phyloP scores from a whole-genome alignment of 2,797 vertebrate species.

The Carduelis carduelis region DNA sequence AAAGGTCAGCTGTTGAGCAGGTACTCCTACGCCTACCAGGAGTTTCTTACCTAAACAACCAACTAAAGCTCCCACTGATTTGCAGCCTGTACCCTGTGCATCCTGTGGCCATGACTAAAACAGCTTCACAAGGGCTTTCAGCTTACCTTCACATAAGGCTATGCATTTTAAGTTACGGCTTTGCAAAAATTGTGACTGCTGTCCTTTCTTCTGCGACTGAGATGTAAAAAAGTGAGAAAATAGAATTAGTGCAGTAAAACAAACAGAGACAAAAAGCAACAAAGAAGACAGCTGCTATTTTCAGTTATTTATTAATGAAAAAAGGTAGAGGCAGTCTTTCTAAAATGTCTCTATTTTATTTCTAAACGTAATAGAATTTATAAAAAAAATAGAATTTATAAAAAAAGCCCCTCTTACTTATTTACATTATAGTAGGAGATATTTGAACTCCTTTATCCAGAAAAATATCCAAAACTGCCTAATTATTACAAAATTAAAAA shows the following conservation, averaged over 20 bases:
- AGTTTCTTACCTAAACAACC: not conserved
- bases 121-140: not conserved
- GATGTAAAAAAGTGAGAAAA: slow-evolving; percentile 50
- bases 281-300: not conserved
- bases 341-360: not conserved
- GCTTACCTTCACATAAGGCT: slow-evolving; percentile 80
- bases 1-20: not conserved
- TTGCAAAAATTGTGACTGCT: slow-evolving; percentile 89
- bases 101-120: not conserved
- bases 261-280: not conserved
- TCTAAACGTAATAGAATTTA: not conserved
- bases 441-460: not conserved
- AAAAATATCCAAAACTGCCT: not conserved
- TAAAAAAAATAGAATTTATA: not conserved
- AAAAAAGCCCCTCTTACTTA: not conserved
- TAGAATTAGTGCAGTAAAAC: not conserved
- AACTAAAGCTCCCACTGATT: not conserved
- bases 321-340: not conserved
- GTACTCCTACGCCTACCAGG: not conserved
- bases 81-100: not conserved
- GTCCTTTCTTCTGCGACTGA: slow-evolving; percentile 89
- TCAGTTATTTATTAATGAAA: not conserved
- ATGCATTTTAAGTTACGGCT: slow-evolving; percentile 93
- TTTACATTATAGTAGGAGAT: not conserved
- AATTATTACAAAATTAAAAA: not conserved